These are phyloP conservation scores for Leptatherina wallacei DNA, from an alignment of 2,797 vertebrate genomes.

Conservation along the genomic window DNA sequence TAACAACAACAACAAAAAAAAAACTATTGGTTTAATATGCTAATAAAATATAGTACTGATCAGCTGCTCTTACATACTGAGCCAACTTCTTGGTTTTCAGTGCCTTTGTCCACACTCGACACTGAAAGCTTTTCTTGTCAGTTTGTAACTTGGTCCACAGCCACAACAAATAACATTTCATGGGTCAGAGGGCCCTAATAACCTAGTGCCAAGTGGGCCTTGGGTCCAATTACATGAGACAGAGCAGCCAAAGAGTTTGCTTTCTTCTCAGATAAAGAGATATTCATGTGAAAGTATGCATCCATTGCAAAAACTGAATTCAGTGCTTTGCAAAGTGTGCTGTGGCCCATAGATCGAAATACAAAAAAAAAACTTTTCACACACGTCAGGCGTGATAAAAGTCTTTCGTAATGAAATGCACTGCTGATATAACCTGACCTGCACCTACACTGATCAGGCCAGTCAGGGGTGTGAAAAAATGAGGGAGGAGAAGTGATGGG, in stretches of 20 bases:
- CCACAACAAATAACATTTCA: conserved; percentile 65
- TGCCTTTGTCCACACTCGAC: conserved; percentile 21
- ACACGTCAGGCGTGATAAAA: conserved; percentile 4
- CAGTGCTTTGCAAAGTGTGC: not conserved
- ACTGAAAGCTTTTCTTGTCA: conserved; percentile 55
- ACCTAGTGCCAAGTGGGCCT: conserved; percentile 63
- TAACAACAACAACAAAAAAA: no score
- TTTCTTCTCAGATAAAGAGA: conserved; percentile 19
- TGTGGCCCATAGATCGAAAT: conserved; percentile 2
- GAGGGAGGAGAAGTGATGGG: conserved; percentile 6
- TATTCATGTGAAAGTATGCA: conserved; percentile 18
- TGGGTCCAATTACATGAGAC: conserved; percentile 54
- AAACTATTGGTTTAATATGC: not conserved
- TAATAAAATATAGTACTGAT: conserved; percentile 6
- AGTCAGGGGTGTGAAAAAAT: conserved; percentile 14
- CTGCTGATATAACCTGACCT: conserved; percentile 8
- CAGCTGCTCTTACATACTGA: conserved; percentile 13
- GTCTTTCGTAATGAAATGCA: conserved; percentile 26
- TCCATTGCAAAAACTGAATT: not conserved
- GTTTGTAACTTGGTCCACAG: conserved; percentile 60
- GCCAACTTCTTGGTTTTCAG: conserved; percentile 26
- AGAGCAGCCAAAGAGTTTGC: conserved; percentile 38
- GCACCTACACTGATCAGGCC: conserved; percentile 11
- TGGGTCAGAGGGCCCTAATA: conserved; percentile 59
- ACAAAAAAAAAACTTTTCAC: not conserved